Evolutionary conservation across 2,888 invertebrate genomes (phyloP), one percentile per base, ranked within the genome.

Genomic region (Heliconius erato): DNA sequence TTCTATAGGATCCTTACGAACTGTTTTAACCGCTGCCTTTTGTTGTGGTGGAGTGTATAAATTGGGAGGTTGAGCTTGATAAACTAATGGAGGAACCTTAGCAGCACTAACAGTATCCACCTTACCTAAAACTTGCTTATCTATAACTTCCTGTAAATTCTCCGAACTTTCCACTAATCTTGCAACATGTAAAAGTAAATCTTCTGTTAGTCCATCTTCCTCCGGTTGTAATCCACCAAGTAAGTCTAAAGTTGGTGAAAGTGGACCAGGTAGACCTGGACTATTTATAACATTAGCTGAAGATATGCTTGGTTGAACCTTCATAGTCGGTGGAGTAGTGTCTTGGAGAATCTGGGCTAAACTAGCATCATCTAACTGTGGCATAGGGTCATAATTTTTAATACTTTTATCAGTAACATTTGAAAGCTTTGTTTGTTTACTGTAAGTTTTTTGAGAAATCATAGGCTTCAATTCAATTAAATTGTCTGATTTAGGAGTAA

Each of bases 181-280:
- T 3, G 97, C 97, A n/a, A 97, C 97, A 92, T 97, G 97, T 94
- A 97, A 97, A 67, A 97, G 91, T 85, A 97, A 96, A 91, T 97
- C 97, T 86, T 97, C 97, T 1, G 97, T 97, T 79, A 97, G 95
- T 44, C 96, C 97, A 90, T 97, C 96, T 85, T 97, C 97, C 87
- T 97, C 97, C n/a, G 97, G 96, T 86, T 96, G 97, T 79, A 97
- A 91, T 68, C 96, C 97, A 85, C 96, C 97, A 59, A 97, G 89
- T 85, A 97, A 91, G 84, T 96, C 96, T 83, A 96, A 92, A 82
- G 96, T 96, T n/a, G 97, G 95, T 82, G 97, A 97, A 83, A 97
- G 92, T 49, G 97, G 96, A 3, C 96, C 95, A 12, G 94, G 92
- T 86, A 97, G 92, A 44, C 94, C 91, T n/a, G 95, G 94, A 85